Conservation (phyloP, 1,140 invertebrate genomes). For the Nomia melanderi region DNA sequence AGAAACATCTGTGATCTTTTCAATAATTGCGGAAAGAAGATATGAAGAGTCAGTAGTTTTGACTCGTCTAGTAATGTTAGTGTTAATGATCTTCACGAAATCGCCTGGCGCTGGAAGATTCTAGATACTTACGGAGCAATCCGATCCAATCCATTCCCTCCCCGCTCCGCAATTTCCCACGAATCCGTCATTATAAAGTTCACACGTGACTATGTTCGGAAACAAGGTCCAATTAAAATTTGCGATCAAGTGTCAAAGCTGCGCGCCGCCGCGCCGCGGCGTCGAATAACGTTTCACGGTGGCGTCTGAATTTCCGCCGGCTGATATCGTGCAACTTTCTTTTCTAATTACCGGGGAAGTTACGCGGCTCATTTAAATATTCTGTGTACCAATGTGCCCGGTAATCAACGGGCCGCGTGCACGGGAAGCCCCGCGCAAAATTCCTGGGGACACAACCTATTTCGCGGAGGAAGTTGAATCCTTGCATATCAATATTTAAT, state of each 20-base stretch:
- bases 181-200: neutral
- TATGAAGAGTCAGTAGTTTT: too few species aligned
- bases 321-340: slow-evolving; percentile 14
- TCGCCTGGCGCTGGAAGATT: too few species aligned
- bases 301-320: neutral
- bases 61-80: too few species aligned
- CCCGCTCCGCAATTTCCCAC: too few species aligned
- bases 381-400: slow-evolving; percentile 4
- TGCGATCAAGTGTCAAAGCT: slow-evolving; percentile 1
- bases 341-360: slow-evolving; percentile 9
- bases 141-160: too few species aligned
- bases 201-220: neutral
- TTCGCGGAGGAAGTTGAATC: slow-evolving; percentile 21
- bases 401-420: slow-evolving; percentile 14
- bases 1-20: too few species aligned
- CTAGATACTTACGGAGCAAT: too few species aligned
- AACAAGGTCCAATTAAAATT: neutral
- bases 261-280: neutral
- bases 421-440: neutral
- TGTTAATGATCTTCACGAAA: too few species aligned
- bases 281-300: neutral
- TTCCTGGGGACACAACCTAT: slow-evolving; percentile 17
- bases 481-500: slow-evolving; percentile 50
- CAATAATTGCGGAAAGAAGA: too few species aligned
- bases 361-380: slow-evolving; percentile 11